These are phyloP conservation scores for Rousettus leschenaultii DNA, from an alignment of 2,113 vertebrate species.

Conservation along the genomic window DNA sequence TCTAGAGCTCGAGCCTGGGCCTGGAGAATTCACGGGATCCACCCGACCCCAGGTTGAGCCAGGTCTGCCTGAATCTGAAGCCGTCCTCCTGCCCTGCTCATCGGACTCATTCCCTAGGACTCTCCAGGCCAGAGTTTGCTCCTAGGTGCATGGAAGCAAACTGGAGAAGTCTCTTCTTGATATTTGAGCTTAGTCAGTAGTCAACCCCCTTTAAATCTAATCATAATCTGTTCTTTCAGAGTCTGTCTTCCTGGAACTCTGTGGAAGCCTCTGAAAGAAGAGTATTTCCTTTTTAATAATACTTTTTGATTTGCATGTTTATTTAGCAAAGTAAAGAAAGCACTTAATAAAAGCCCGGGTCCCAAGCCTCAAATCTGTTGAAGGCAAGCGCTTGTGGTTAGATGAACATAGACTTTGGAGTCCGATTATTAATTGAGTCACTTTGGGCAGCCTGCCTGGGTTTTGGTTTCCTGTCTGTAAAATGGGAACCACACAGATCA, in stretches of 20 bases:
- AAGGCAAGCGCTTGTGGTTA: neutral
- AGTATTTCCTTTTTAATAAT: neutral
- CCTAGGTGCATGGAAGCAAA: neutral
- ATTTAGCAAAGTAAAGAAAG: slow-evolving; percentile 3
- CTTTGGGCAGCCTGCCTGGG: neutral
- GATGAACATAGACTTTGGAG: neutral
- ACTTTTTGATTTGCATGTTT: neutral
- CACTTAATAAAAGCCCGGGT: neutral
- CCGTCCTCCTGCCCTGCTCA: neutral
- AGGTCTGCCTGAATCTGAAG: neutral
- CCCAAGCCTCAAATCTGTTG: neutral
- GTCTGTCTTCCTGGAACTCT: neutral
- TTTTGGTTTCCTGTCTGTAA: neutral
- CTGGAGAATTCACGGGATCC: neutral
- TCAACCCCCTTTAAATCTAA: neutral
- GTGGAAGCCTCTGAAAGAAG: neutral
- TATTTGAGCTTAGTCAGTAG: neutral
- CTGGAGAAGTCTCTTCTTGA: neutral
- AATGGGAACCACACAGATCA: neutral
- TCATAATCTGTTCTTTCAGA: neutral
- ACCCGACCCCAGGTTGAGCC: neutral
- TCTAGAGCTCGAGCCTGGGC: neutral
- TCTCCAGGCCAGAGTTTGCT: neutral
- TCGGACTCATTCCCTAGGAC: neutral
- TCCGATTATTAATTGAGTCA: neutral